Conservation (phyloP, 30 jellyfish, hydroid and myxozoan species). For the Mastigias papua region DNA sequence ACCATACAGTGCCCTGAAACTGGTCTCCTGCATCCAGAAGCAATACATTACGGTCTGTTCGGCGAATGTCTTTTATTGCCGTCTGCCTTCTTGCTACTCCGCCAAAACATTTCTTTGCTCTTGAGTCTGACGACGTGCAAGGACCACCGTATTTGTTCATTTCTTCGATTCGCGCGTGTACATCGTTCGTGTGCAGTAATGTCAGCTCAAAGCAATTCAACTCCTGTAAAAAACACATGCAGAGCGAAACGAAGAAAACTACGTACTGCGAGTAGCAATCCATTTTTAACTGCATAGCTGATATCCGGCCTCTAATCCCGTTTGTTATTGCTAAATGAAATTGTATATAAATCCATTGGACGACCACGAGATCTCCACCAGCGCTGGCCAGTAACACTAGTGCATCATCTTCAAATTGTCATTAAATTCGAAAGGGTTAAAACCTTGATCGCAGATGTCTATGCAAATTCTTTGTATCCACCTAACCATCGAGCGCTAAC, state of each 20-base stretch:
- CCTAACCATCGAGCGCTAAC: background rate
- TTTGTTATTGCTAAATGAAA: background rate
- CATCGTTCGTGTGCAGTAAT: conserved; percentile 94
- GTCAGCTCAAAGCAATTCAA: conserved; percentile 69
- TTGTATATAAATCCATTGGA: background rate
- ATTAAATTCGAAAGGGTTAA: background rate
- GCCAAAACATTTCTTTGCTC: conserved; percentile 78
- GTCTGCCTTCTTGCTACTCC: conserved; percentile 96
- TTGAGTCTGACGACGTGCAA: conserved; percentile 59
- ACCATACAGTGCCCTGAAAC: conserved; percentile 96
- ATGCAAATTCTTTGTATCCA: background rate
- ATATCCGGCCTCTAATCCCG: background rate
- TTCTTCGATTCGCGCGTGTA: conserved; percentile 88
- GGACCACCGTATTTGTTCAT: conserved; percentile 83
- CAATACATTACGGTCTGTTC: conserved; percentile 53
- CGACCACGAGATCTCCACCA: background rate
- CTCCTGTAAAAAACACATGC: conserved; percentile 1
- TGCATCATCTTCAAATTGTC: background rate
- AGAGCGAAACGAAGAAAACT: background rate
- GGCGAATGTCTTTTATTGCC: conserved; percentile 66
- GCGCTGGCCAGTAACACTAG: background rate
- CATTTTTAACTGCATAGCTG: background rate
- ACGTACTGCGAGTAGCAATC: background rate
- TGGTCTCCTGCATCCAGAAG: conserved; percentile 97
- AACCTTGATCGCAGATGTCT: background rate